Evolutionary conservation across 2,113 vertebrate genomes (phyloP), one percentile per base, ranked within the genome.

Genomic region (Peromyscus californicus): DNA sequence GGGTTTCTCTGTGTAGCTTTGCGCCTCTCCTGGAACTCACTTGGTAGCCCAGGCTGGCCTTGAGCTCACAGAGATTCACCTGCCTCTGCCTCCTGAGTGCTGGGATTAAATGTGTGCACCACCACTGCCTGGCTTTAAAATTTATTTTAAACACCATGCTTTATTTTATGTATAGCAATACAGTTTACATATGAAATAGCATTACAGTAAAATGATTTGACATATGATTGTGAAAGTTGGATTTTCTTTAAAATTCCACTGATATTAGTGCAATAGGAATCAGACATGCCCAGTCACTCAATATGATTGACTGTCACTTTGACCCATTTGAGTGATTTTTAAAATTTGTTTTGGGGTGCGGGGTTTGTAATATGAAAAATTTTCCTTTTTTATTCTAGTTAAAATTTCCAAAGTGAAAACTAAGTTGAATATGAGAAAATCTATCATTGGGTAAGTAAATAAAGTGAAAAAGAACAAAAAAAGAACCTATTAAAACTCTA

Each of bases 301-400:
- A 5, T 21, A 36, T 36, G 48, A 59, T 22, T 80, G 31, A 22
- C 7, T 21, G 51, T 22, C 78, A n/a, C 51, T 80, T 57, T 80
- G 19, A 12, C 0, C 51, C 51, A 57, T 33, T 6, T 59, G 12
- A 84, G 36, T 59, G 36, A 15, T 22, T 83, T 59, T 59, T 59
- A 59, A 82, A 59, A 54, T 82, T 59, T 59, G 19, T 82, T 82
- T 59, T 24, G 4, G 10, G 21, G 2, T 82, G 19, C 0, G 21
- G 4, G 12, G 10, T 59, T n/a, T 39, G 11, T 59, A n/a, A 82
- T 26, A 12, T n/a, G 11, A 59, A 59, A 24, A 7, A 6, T 0
- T 82, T 59, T 7, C 12, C 54, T 67, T 31, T 31, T 31, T 78
- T 36, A 21, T 29, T 59, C 36, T 48, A 78, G 42, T 13, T 42